Conservation (phyloP, 2,888 invertebrate species). For the Gymnosoma rotundatum region DNA sequence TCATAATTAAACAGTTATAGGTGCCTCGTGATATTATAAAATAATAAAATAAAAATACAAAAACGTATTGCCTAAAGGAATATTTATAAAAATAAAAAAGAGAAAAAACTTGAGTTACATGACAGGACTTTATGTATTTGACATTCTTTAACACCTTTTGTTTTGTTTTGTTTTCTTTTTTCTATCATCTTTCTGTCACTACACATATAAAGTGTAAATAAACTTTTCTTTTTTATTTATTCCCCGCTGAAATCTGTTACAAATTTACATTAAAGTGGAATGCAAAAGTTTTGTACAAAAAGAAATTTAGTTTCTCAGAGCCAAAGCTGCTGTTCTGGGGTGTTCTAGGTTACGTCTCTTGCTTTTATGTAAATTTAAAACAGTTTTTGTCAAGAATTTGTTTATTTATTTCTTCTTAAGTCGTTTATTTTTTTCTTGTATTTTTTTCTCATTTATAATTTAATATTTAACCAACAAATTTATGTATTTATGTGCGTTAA, state of each 20-base stretch:
- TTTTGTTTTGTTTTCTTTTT: conserved; percentile 15
- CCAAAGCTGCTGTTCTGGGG: conserved; percentile 12
- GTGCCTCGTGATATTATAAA: conserved; percentile 1
- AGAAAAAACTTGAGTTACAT: conserved; percentile 33
- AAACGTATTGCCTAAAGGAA: conserved; percentile 46
- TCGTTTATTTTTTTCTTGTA: conserved; percentile 6
- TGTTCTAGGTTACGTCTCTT: conserved; percentile 38
- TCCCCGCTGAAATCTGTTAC: conserved; percentile 50
- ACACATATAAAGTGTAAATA: conserved; percentile 46
- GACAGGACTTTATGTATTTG: conserved; percentile 34
- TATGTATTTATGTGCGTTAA: conserved; percentile 3
- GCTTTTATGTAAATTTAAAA: conserved; percentile 33
- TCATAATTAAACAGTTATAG: conserved; percentile 56
- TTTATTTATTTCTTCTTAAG: neutral
- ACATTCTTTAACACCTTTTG: conserved; percentile 19
- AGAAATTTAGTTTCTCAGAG: conserved; percentile 17
- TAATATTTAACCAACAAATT: conserved; percentile 10
- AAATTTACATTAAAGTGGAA: conserved; percentile 7
- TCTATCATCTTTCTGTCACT: neutral
- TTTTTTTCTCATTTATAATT: neutral
- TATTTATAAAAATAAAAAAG: conserved; percentile 17
- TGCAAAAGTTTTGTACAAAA: conserved; percentile 19
- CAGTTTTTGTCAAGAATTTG: conserved; percentile 22
- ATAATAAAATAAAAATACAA: conserved; percentile 37
- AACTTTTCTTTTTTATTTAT: conserved; percentile 32